Conservation (phyloP, 2,888 invertebrate genomes). For the Pristionchus exspectatus region DNA sequence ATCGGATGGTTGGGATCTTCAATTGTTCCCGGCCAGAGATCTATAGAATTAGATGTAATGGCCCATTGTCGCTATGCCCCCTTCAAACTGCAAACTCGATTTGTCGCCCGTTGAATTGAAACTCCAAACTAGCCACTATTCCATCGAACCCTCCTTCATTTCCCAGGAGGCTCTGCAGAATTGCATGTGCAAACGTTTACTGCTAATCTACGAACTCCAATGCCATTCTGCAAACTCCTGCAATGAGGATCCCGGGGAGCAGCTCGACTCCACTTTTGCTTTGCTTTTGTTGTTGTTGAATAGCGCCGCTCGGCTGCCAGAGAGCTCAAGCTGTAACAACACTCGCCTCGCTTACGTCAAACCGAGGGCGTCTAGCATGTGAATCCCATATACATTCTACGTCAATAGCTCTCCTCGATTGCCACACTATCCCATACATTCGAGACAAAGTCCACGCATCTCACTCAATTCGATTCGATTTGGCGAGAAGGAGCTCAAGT, state of each 20-base stretch:
- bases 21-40: background rate
- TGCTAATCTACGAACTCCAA: background rate
- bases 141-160: background rate
- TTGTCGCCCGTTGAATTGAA: background rate
- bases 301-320: background rate
- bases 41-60: background rate
- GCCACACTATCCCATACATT: background rate
- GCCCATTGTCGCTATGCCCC: background rate
- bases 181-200: background rate
- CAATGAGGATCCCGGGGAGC: background rate
- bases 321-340: background rate
- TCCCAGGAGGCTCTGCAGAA: background rate
- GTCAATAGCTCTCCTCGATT: background rate
- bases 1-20: background rate
- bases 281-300: background rate
- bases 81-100: background rate
- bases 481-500: background rate
- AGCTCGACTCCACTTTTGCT: background rate
- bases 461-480: background rate
- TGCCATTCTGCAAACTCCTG: background rate
- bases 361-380: background rate
- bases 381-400: background rate
- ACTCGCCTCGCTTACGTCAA: background rate
- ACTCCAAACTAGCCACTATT: background rate
- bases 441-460: conserved; percentile 6